Conservation (phyloP, 2,797 vertebrate genomes). For the Enteromius argenteus region DNA sequence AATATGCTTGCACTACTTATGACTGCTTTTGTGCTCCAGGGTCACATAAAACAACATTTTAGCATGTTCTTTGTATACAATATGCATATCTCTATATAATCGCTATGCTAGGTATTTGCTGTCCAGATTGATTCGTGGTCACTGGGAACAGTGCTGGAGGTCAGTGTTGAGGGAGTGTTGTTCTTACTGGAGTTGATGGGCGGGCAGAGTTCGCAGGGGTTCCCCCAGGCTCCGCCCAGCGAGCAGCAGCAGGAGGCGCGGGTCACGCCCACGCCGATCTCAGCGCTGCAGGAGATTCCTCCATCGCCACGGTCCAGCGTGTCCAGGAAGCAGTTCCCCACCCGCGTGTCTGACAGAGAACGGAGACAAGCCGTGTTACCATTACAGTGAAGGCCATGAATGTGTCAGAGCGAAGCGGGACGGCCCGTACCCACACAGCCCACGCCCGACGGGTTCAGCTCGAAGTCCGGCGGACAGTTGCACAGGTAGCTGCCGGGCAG, state of each 20-base stretch:
- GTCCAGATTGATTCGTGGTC: neutral
- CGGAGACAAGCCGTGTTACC: neutral
- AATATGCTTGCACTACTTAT: too few species aligned
- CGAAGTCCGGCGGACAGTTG: conserved; percentile 91
- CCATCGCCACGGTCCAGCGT: conserved; percentile 86
- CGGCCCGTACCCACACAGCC: conserved; percentile 88
- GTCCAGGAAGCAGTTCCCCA: conserved; percentile 93
- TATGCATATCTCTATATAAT: neutral
- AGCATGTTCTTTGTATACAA: neutral
- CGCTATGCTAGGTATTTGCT: neutral
- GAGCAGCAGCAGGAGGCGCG: conserved; percentile 94
- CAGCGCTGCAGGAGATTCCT: conserved; percentile 88
- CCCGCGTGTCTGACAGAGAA: conserved; percentile 81
- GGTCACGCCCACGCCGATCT: conserved; percentile 91
- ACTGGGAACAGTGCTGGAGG: too few species aligned
- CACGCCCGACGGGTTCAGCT: conserved; percentile 91
- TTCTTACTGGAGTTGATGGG: conserved; percentile 85
- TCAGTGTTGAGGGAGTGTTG: neutral
- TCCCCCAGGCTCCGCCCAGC: conserved; percentile 90
- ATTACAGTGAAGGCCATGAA: neutral
- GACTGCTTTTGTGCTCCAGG: too few species aligned
- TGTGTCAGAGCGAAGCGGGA: neutral
- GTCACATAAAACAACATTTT: too few species aligned
- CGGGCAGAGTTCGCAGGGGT: conserved; percentile 93
- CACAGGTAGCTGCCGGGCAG: conserved; percentile 91